These are phyloP conservation scores for Eurystomus glaucurus DNA, from an alignment of 2,797 vertebrate genomes.

Conservation along the genomic window DNA sequence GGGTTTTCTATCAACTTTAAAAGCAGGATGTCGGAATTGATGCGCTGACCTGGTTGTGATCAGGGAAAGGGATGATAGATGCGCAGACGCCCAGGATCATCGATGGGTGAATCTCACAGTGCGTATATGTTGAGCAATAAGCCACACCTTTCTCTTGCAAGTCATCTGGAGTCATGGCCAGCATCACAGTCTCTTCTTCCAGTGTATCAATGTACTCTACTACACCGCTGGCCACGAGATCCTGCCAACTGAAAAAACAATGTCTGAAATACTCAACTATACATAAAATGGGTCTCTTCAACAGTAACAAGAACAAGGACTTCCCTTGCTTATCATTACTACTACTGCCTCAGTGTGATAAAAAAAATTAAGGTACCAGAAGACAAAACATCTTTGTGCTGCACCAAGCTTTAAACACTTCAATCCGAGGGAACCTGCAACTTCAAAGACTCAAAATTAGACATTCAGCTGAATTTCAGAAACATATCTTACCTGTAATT, in stretches of 20 bases:
- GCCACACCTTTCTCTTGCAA: constrained; percentile 98
- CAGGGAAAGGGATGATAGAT: constrained; percentile 98
- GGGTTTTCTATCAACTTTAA: neutral
- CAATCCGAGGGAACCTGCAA: neutral
- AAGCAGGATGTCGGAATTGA: neutral
- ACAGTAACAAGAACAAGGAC: neutral
- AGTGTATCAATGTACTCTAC: constrained; percentile 98
- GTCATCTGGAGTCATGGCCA: constrained; percentile 98
- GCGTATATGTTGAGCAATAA: constrained; percentile 97
- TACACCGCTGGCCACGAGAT: constrained; percentile 96
- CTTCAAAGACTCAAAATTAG: neutral
- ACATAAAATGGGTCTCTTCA: neutral
- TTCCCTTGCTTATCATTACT: neutral
- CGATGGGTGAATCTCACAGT: constrained; percentile 98
- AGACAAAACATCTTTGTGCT: neutral
- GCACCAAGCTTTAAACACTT: neutral
- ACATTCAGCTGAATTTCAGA: neutral
- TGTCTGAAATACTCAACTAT: neutral
- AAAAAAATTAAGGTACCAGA: neutral
- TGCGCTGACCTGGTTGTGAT: constrained; percentile 95
- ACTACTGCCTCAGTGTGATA: neutral
- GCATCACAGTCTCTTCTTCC: constrained; percentile 98
- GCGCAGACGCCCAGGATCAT: constrained; percentile 99
- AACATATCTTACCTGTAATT: constrained; percentile 91
- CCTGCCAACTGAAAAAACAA: constrained; percentile 92